Base-by-base conservation (phyloP, 92 coral and sea anemone species). In the Plumapathes pennacea region DNA sequence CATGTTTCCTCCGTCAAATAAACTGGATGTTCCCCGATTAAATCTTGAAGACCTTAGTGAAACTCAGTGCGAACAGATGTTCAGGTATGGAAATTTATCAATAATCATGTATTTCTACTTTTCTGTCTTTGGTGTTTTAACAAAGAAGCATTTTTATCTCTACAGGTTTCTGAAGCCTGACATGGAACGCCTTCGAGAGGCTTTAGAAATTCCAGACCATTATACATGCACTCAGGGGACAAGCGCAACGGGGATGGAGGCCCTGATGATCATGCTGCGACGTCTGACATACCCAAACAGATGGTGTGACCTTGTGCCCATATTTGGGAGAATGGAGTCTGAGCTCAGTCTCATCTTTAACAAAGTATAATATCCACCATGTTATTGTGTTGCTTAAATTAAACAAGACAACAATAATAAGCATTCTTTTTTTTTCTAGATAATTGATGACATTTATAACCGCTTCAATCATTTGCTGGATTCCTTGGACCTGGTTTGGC, bases 401-500 rank as follows among this genome's bases (percentile, higher is more conserved):
- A n/a, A n/a, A n/a, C n/a, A n/a, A n/a, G n/a, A n/a, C n/a, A n/a
- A n/a, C 44, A 0, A 38, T 38, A n/a, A n/a, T n/a, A n/a, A n/a
- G n/a, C n/a, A n/a, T n/a, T n/a, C n/a, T n/a, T n/a, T 34, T 44
- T 20, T 59, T 58, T 56, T 45, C 3, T 32, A 50, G 78, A 71
- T 60, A 1, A 12, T 71, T 29, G 78, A 58, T 41, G 71, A 71
- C 54, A 33, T 71, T 29, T 39, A 62, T 54, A 64, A 74, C 37
- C 60, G 54, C 20, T 72, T 30, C 26, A 51, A 54, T 31, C 76
- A 67, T 21, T 64, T 76, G 41, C 46, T 75, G 5, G 79, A 68
- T n/a, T 17, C 75, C 25, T 51, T 80, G n/a, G 74, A 80, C 24
- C 76, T 80, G 5, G 23, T 41, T 19, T 81, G 82, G 89, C 73